phyloP scores from a whole-genome alignment of 2,888 invertebrate genomes.

The Standfussiana lucernea region DNA sequence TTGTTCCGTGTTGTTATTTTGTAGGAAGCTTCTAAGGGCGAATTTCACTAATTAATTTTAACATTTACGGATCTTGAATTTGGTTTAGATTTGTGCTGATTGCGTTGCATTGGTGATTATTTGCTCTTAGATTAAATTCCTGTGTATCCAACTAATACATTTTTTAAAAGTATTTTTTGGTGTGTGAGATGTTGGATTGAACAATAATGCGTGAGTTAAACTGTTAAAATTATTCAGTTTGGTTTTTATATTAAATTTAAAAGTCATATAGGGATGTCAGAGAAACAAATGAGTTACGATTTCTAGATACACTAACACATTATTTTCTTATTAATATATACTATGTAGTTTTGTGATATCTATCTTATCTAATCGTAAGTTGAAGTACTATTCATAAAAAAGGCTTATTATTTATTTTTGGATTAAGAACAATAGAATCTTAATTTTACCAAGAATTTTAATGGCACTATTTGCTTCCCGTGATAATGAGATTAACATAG shows the following conservation, averaged over 20 bases:
- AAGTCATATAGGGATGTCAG: too few relatives aligned
- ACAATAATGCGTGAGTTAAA: not conserved
- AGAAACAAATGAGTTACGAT: not conserved
- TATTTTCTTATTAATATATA: not conserved
- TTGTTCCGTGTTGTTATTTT: slow-evolving; percentile 6
- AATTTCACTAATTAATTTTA: not conserved
- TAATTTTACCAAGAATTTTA: not conserved
- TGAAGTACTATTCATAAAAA: not conserved
- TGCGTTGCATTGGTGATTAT: not conserved
- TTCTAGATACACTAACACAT: not conserved
- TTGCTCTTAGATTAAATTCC: not conserved
- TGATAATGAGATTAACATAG: not conserved
- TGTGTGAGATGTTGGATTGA: not conserved
- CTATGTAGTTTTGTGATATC: not conserved
- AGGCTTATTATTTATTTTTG: not conserved
- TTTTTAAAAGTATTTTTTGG: not conserved
- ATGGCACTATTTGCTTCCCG: not conserved
- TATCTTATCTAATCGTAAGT: not conserved
- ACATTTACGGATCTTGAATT: not conserved
- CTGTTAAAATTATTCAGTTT: not conserved
- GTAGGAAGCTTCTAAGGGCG: not conserved
- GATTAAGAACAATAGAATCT: not conserved
- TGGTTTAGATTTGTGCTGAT: not conserved
- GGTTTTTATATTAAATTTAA: not conserved
- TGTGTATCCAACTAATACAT: not conserved